Evolutionary conservation across 2,888 invertebrate species (phyloP).

Genomic region (Lasioglossum morio): DNA sequence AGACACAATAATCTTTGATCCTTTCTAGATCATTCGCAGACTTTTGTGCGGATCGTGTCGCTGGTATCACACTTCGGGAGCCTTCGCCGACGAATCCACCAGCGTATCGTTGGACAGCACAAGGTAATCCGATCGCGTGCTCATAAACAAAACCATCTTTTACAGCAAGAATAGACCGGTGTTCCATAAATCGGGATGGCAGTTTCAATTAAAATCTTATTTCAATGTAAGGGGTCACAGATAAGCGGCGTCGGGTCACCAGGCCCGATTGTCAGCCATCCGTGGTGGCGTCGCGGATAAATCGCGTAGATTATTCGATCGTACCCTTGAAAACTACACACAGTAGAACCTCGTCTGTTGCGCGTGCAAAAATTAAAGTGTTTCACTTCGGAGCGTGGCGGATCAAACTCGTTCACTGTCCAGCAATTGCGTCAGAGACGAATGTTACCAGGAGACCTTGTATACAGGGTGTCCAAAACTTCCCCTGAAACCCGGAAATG

Average conservation of each 20-base stretch:
- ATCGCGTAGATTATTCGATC: not conserved
- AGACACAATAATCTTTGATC: not conserved
- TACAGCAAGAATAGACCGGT: not conserved
- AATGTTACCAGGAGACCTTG: too few relatives aligned
- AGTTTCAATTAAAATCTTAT: constrained; percentile 32
- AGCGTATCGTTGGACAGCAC: constrained; percentile 29
- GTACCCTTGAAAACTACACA: not conserved
- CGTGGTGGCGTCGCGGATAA: not conserved
- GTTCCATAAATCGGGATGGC: constrained; percentile 16
- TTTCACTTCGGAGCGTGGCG: too few relatives aligned
- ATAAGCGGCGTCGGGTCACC: constrained; percentile 14
- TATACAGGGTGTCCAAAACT: too few relatives aligned
- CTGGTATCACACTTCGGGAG: constrained; percentile 10
- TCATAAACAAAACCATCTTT: not conserved
- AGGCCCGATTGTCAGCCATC: not conserved
- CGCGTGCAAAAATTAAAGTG: too few relatives aligned
- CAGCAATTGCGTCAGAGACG: too few relatives aligned
- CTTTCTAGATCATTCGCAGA: constrained; percentile 31
- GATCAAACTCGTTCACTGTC: too few relatives aligned
- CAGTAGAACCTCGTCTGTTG: not conserved
- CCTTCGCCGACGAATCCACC: constrained; percentile 32
- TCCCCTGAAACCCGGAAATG: too few relatives aligned
- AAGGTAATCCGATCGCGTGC: constrained; percentile 30
- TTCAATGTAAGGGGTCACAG: not conserved
- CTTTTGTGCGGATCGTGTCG: constrained; percentile 40